Base-by-base conservation (phyloP, 2,113 vertebrate species). In the Rissa tridactyla region DNA sequence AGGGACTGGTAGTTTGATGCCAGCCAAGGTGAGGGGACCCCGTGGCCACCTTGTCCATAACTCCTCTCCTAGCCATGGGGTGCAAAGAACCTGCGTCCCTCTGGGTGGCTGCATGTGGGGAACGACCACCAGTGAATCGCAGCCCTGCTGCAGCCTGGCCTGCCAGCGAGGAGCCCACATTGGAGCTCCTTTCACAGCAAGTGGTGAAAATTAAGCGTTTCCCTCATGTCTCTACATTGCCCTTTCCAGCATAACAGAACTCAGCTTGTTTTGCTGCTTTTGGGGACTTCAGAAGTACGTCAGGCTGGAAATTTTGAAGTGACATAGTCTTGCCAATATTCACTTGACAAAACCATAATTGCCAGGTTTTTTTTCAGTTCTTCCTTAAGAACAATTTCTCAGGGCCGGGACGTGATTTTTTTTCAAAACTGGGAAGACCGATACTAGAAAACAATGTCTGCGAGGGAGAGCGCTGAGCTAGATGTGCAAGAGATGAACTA, bases 221-320 rank as follows among this genome's bases (percentile, higher is more conserved):
- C 29, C 12, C 9, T 84, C 0, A 0, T 57, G 27, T 38, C 18
- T 66, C 36, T 73, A 30, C 30, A 15, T 10, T 9, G 22, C n/a
- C 16, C 26, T 75, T 85, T 42, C 51, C 51, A 42, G 11, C 3
- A 2, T 36, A 68, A 46, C 5, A 32, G 47, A 82, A 19, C 51
- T 66, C 46, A 64, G n/a, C 32, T 66, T 72, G 6, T 72, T 95
- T 76, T 8, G 1, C 44, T 69, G 32, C 68, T 15, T 23, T 66
- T 11, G 14, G n/a, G 22, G 19, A 16, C 57, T 85, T 72, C 21
- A 54, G 17, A 58, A 82, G 10, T 54, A 66, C 25, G 22, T 52
- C 29, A 66, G 1, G 2, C 42, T 78, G 65, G 55, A 82, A 66
- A 58, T 54, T 66, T 34, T 71, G 51, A 79, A 46, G 17, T 82